These are phyloP conservation scores for Bambusicola thoracicus DNA, from an alignment of 2,113 vertebrate species.

Conservation along the genomic window DNA sequence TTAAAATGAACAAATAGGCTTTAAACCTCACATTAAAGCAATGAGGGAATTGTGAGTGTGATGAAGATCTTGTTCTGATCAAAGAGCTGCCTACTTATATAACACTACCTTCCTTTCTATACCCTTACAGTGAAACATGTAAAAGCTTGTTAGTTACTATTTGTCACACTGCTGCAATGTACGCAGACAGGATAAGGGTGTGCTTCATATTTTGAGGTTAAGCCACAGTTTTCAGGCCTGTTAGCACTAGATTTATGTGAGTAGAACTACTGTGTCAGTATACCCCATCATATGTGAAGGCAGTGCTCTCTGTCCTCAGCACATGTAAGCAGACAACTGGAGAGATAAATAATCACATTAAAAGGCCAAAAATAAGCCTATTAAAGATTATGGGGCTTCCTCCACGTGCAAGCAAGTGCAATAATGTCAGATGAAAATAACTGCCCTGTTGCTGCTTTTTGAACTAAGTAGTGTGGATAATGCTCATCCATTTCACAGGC, in stretches of 20 bases:
- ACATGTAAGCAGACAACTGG: background rate
- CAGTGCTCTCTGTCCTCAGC: background rate
- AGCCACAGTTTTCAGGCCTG: background rate
- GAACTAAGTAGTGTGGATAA: background rate
- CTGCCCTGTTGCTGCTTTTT: background rate
- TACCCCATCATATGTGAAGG: background rate
- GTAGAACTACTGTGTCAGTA: background rate
- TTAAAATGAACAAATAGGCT: background rate
- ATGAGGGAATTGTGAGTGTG: background rate
- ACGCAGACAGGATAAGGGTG: background rate
- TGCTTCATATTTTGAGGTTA: background rate
- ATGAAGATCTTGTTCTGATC: background rate
- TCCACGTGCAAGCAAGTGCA: background rate
- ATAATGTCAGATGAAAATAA: background rate
- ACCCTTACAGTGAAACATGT: accelerated
- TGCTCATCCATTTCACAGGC: background rate
- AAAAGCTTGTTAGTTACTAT: background rate
- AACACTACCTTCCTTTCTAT: background rate
- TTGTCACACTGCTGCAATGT: background rate
- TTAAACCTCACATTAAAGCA: background rate
- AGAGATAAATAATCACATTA: background rate
- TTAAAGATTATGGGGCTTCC: background rate
- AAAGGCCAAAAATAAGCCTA: background rate
- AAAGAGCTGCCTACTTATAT: background rate
- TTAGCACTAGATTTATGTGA: background rate